Evolutionary conservation across 2,888 invertebrate genomes (phyloP).

Genomic region (Ptilodon capucinus): DNA sequence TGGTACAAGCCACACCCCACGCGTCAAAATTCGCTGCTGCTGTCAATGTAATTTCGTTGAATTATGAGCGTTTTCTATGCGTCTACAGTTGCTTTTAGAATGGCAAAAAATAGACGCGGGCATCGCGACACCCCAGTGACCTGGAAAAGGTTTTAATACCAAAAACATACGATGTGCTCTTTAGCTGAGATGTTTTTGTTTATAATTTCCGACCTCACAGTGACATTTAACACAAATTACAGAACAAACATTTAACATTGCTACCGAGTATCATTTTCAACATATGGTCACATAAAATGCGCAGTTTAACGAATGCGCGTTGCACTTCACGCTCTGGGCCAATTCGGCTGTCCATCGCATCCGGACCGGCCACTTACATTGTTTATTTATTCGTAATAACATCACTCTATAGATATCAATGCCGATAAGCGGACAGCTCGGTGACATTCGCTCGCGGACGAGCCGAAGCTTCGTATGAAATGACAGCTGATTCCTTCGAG

Average conservation of each 20-base stretch:
- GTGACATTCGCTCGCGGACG: constrained; percentile 53
- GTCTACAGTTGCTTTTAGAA: no score
- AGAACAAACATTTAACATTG: not conserved
- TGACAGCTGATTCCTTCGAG: constrained; percentile 69
- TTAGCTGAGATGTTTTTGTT: not conserved
- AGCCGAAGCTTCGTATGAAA: constrained; percentile 69
- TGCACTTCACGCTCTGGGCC: constrained; percentile 1
- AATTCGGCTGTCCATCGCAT: not conserved
- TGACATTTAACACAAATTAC: not conserved
- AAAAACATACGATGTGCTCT: not conserved
- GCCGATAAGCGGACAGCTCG: constrained; percentile 33
- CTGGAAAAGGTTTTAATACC: not conserved
- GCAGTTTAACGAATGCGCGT: not conserved
- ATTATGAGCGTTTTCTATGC: no score
- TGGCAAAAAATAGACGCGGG: no score
- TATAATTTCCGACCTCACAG: not conserved
- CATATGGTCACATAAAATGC: not conserved
- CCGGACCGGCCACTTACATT: constrained; percentile 11
- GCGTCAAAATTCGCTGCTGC: no score
- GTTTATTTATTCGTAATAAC: constrained; percentile 21
- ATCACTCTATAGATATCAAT: constrained; percentile 19
- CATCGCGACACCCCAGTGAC: no score
- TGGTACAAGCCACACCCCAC: no score
- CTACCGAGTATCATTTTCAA: not conserved
- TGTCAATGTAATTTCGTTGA: no score